Evolutionary conservation across 2,888 invertebrate species (phyloP), one percentile per base, ranked within the genome.

Genomic region (Kuschelorhynchus macadamiae): DNA sequence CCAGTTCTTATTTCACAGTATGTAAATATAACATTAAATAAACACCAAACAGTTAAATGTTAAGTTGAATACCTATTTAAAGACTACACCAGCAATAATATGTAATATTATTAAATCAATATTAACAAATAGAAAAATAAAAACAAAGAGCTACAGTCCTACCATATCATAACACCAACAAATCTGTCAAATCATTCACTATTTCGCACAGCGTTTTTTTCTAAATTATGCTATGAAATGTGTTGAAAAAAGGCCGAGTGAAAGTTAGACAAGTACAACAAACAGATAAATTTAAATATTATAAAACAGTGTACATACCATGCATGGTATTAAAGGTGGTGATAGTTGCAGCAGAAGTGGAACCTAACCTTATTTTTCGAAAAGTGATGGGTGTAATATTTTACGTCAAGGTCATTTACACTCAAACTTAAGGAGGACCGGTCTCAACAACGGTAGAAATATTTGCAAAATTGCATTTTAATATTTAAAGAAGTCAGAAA

Each of bases 331-430:
- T 78, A 81, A 81, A 82, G 79, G 79, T 81, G 80, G 81, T 80
- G 79, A 78, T 77, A 79, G 77, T 78, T 77, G 77, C 77, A 77
- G 76, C 76, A 76, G 75, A 76, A 76, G 74, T 75, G 74, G 77
- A 81, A 81, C 81, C 81, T 82, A 82, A 82, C 82, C 82, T 81
- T 80, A 81, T 81, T 81, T 81, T 79, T 39, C 49, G 44, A 78
- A 80, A 81, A 81, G 81, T 81, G 81, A 82, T 82, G 81, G 82
- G 81, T 81, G 82, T 81, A 81, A 81, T 81, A 80, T 81, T 81
- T 66, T 81, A 79, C 81, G 78, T 81, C 82, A 82, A 82, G 82
- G 82, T 82, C 82, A 81, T 78, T 79, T 78, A 74, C 77, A 79
- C 76, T 77, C 67, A 50, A 61, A 67, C 53, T 67, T 36, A 52